Conservation (phyloP, 2,113 vertebrate genomes). For the Aspidoscelis tigris region DNA sequence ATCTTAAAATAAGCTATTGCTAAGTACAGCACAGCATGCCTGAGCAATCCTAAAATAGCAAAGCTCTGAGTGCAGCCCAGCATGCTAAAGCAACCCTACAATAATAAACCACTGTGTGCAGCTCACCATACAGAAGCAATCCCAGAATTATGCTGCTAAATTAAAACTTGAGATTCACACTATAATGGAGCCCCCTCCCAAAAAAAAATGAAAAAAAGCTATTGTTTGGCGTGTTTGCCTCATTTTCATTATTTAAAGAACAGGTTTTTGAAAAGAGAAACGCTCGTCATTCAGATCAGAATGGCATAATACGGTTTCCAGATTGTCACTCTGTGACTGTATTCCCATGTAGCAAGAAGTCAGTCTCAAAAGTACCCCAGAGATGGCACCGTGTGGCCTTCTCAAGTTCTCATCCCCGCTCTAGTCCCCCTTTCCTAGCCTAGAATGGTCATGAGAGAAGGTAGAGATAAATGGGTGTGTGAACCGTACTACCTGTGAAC, state of each 20-base stretch:
- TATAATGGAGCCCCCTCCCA: not conserved
- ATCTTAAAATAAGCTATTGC: slow-evolving; percentile 53
- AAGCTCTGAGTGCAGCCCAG: slow-evolving; percentile 25
- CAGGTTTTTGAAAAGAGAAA: not conserved
- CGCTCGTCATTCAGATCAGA: not conserved
- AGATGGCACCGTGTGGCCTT: too few relatives aligned
- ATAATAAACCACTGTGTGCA: slow-evolving; percentile 45
- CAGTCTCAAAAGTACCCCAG: too few relatives aligned
- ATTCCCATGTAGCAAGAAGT: too few relatives aligned
- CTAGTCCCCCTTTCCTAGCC: too few relatives aligned
- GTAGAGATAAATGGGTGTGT: too few relatives aligned
- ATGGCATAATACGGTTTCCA: not conserved
- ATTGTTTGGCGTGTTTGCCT: slow-evolving; percentile 2
- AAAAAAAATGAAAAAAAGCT: not conserved
- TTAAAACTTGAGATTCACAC: slow-evolving; percentile 31
- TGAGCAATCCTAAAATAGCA: slow-evolving; percentile 34
- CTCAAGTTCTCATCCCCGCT: too few relatives aligned
- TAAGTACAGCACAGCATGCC: slow-evolving; percentile 56
- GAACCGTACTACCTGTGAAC: too few relatives aligned
- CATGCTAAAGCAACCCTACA: slow-evolving; percentile 51
- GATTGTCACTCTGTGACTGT: too few relatives aligned
- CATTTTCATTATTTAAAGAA: slow-evolving; percentile 18
- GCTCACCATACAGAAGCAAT: slow-evolving; percentile 52
- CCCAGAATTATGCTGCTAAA: slow-evolving; percentile 51
- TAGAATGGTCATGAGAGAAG: too few relatives aligned